Base-by-base conservation (phyloP, 2,888 invertebrate genomes). In the Sceliomorpha sp. region DNA sequence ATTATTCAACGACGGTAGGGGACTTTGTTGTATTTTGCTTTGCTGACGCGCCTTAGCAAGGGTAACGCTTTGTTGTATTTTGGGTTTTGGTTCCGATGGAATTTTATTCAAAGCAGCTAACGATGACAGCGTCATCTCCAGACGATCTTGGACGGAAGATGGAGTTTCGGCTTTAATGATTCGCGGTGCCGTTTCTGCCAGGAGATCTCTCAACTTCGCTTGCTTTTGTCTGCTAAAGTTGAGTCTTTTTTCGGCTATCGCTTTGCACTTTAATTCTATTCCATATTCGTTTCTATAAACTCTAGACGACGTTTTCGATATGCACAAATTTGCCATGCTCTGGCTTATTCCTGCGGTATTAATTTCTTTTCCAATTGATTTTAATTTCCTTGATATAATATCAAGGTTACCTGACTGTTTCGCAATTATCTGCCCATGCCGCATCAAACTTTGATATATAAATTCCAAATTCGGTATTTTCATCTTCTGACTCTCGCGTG, bases 401-500 rank as follows among this genome's bases (percentile, higher is more conserved):
- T 84, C 78, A 5, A 87, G 1, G 4, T 72, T 77, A 10, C 34
- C 67, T 50, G 90, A 91, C 81, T 92, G 93, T 51, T 90, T 91
- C 64, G 89, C 89, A 14, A 93, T 89, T 62, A 93, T 91, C 71
- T 94, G 94, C 73, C 92, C 93, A 70, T 96, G 93, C 63, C 91
- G 92, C 17, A 94, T 92, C 79, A 96, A 89, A 0, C 94, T 93
- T 79, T 95, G 94, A 88, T 95, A 96, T 5, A 96, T 91, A 20
- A 92, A 92, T 79, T 96, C 95, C 75, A 95, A 88, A 20, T 92
- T 92, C 0, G 95, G 95, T 9, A 93, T 90, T 60, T 92, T 91
- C 89, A 93, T 90, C 58, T 82, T 83, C 2, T 83, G 77, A 12
- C 74, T 76, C 17, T 84, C 81, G 1, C 77, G 76, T 10, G 77